Evolutionary conservation across 2,888 invertebrate genomes (phyloP), one percentile per base, ranked within the genome.

Genomic region (Philereme transversata): DNA sequence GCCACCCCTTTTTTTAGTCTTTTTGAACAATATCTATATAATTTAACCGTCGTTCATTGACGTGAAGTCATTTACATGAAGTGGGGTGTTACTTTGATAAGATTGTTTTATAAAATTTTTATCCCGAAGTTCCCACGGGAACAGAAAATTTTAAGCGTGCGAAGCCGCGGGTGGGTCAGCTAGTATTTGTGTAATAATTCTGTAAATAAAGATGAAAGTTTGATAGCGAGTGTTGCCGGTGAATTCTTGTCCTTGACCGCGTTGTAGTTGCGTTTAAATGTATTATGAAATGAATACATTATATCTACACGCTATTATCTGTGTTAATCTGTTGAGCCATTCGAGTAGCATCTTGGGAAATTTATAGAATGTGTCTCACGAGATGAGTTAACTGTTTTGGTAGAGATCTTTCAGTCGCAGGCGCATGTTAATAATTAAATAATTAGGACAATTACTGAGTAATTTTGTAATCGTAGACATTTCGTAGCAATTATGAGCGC

Each of bases 311-410:
- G 48, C 45, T 41, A 62, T 66, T 67, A 67, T 62, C 55, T 55
- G 38, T 67, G 61, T 67, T 61, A 63, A 61, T 46, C 46, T 57
- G 41, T 66, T 63, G 60, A 53, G 53, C 50, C 64, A 64, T 45
- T 51, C 44, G 49, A 44, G 53, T 55, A 8, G 51, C 43, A 47
- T 54, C 41, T 7, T 63, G 48, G 44, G 66, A 57, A 60, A 57
- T 22, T 22, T 22, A 22, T 41, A 40, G 4, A 35, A 38, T 49
- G 10, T 40, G 11, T 50, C 40, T 40, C 40, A 40, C 50, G 38
- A 22, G 40, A 8, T 5, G 8, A 47, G 34, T 34, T 47, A 9
- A 47, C 34, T 22, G 40, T 10, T n/a, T 48, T 5, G 10, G 33
- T 36, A 22, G 8, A 8, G 10, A 22, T 40, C 8, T 4, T 10